Evolutionary conservation across 2,888 invertebrate genomes (phyloP).

Genomic region (Oscheius myriophilus): DNA sequence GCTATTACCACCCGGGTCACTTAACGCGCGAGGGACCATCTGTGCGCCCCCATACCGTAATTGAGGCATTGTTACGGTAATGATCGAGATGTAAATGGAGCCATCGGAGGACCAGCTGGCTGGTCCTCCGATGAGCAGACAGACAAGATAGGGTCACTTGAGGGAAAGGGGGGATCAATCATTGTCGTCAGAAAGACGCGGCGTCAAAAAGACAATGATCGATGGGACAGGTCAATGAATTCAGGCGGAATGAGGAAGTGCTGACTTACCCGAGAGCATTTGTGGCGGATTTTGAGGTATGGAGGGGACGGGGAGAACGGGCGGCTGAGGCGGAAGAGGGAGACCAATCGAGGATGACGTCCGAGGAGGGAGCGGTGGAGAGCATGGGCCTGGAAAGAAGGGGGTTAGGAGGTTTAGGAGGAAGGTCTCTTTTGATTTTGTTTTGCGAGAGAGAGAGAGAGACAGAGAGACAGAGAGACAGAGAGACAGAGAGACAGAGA

Average conservation of each 20-base stretch:
- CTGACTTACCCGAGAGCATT: conserved; percentile 26
- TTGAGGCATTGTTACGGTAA: conserved; percentile 17
- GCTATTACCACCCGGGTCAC: no score
- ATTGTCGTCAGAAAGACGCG: not conserved
- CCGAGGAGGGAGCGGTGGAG: conserved; percentile 19
- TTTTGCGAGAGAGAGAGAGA: not conserved
- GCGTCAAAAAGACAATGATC: not conserved
- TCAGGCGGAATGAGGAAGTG: conserved; percentile 10
- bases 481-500: conserved; percentile 1
- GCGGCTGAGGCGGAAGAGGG: not conserved
- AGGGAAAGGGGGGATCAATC: not conserved
- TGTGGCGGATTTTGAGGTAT: conserved; percentile 25
- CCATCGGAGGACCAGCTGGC: conserved; percentile 3
- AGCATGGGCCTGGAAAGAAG: conserved; percentile 20
- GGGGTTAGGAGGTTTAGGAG: no score
- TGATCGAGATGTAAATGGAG: conserved; percentile 28
- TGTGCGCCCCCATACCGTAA: not conserved
- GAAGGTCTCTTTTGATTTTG: no score
- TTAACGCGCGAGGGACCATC: not conserved
- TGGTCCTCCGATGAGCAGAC: not conserved
- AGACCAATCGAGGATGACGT: conserved; percentile 25
- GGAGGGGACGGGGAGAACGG: conserved; percentile 25
- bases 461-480: not conserved
- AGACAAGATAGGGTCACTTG: conserved; percentile 1
- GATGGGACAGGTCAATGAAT: conserved; percentile 17